phyloP scores from a whole-genome alignment of 2,797 vertebrate species.

The Varecia variegata region DNA sequence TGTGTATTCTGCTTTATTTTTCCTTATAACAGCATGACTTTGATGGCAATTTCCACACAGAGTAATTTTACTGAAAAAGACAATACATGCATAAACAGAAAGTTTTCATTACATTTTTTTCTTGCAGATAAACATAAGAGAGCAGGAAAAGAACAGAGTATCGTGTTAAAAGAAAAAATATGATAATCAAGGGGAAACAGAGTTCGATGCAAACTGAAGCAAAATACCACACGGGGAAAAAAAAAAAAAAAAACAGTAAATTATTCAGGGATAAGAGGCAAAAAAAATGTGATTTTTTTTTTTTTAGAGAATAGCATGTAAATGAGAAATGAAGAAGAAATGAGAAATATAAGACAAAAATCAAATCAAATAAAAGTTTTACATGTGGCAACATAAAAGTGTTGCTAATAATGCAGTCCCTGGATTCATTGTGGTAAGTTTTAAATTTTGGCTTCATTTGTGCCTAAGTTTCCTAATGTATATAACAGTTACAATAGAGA shows the following conservation, averaged over 20 bases:
- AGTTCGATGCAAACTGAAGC: background rate
- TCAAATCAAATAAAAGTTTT: background rate
- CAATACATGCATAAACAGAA: background rate
- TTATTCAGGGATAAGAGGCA: background rate
- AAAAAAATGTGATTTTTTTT: background rate
- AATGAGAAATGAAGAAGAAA: background rate
- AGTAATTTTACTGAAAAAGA: background rate
- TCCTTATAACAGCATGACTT: background rate
- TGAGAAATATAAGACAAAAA: background rate
- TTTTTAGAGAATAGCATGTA: background rate
- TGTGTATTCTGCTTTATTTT: slow-evolving; percentile 12
- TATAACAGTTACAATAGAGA: background rate
- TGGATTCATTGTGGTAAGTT: background rate
- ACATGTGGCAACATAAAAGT: background rate
- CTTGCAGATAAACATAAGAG: background rate
- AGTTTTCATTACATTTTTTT: background rate
- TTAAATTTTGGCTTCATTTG: background rate
- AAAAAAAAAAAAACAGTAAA: background rate
- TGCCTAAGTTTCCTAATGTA: background rate
- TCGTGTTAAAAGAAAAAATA: background rate
- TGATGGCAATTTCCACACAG: background rate
- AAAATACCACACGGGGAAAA: background rate
- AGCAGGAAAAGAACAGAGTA: background rate
- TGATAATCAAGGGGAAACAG: background rate
- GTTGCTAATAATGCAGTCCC: background rate